These are phyloP conservation scores for Drosophila littoralis DNA, from an alignment of 1,140 invertebrate species.

Conservation along the genomic window DNA sequence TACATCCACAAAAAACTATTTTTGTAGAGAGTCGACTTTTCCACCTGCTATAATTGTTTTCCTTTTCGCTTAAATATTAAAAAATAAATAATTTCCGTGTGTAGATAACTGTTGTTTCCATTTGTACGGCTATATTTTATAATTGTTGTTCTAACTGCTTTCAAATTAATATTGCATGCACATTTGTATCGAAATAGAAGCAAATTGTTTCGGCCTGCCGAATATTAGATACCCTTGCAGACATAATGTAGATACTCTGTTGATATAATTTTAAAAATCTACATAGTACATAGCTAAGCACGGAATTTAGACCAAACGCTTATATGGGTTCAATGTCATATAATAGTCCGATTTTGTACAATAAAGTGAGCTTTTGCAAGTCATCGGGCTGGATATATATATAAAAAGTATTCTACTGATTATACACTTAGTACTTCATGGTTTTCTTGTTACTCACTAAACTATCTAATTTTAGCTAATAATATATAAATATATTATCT, in stretches of 20 bases:
- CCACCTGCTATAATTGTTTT: background rate
- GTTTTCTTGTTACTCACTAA: too few species aligned
- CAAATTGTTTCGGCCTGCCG: background rate
- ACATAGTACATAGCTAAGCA: too few species aligned
- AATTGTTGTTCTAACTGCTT: constrained; percentile 1
- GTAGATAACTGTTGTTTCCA: background rate
- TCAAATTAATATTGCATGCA: constrained; percentile 4
- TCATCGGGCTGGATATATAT: too few species aligned
- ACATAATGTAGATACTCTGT: too few species aligned
- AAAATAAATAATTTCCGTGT: background rate
- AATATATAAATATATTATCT: too few species aligned
- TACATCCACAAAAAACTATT: background rate
- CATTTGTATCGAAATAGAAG: background rate
- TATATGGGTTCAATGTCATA: too few species aligned
- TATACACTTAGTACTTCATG: too few species aligned
- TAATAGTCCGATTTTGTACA: too few species aligned
- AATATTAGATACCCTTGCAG: background rate
- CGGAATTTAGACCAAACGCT: background rate
- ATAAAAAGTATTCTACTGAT: too few species aligned
- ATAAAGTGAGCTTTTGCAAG: too few species aligned
- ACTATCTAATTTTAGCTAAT: too few species aligned
- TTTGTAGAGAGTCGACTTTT: background rate
- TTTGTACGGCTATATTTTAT: background rate
- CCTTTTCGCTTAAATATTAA: background rate
- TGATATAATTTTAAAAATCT: too few species aligned